Conservation (phyloP, 2,113 vertebrate species). For the Pyrgilauda ruficollis region DNA sequence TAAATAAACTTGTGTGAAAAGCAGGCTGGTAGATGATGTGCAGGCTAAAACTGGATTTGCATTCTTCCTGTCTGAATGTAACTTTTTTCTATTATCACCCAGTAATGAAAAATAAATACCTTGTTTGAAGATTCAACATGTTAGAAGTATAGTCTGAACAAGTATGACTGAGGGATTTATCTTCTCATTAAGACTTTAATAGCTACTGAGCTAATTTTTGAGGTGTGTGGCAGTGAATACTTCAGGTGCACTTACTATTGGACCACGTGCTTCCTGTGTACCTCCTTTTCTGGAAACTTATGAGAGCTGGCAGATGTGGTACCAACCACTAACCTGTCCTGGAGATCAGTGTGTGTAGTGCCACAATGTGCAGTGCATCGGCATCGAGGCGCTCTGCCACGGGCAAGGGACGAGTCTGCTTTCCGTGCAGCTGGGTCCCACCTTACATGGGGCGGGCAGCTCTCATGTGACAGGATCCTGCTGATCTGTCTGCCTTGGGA, state of each 20-base stretch:
- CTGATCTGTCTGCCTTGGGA: neutral
- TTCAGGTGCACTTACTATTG: accelerated
- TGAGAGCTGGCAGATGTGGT: neutral
- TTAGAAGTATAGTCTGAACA: neutral
- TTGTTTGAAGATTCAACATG: neutral
- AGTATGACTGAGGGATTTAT: neutral
- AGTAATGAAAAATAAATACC: neutral
- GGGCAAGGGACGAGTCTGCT: neutral
- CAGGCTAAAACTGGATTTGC: neutral
- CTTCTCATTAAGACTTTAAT: neutral
- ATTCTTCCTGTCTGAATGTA: neutral
- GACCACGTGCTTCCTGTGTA: accelerated
- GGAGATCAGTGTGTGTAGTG: neutral
- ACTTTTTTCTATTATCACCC: neutral
- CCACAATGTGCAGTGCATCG: neutral
- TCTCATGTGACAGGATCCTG: no score
- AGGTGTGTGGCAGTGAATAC: neutral
- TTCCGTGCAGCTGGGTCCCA: accelerated
- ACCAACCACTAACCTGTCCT: neutral
- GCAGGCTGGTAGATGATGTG: neutral
- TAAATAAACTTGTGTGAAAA: neutral
- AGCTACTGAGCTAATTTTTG: neutral
- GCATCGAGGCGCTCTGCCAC: accelerated
- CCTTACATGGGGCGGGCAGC: accelerated
- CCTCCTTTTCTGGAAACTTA: neutral